Evolutionary conservation across 1,140 invertebrate genomes (phyloP), one percentile per base, ranked within the genome.

Genomic region (Cephus cinctus): DNA sequence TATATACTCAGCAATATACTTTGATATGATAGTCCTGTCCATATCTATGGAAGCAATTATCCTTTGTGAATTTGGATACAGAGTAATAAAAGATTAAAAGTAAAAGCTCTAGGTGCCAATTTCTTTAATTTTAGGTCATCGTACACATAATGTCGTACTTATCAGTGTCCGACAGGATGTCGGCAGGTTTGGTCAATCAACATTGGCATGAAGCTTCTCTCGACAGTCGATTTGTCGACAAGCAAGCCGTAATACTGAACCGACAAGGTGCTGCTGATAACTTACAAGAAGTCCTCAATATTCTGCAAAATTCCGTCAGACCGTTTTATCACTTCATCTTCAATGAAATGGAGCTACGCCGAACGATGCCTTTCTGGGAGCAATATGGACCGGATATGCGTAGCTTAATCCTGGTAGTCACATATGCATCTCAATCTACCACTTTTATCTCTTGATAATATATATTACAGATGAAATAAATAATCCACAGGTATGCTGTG

Each of bases 71-170:
- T n/a, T n/a, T n/a, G n/a, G n/a, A n/a, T n/a, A n/a, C n/a, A n/a
- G n/a, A n/a, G n/a, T n/a, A n/a, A n/a, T n/a, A n/a, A n/a, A n/a
- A n/a, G n/a, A n/a, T n/a, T n/a, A n/a, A n/a, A n/a, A n/a, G n/a
- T n/a, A n/a, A n/a, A n/a, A n/a, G n/a, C n/a, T n/a, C n/a, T n/a
- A n/a, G n/a, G n/a, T n/a, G n/a, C n/a, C n/a, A 25, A 35, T 46
- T 39, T 47, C 27, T 56, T 35, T 54, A 27, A 50, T 78, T 72
- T 34, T 69, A 86, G 83, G 77, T 84, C 35, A 71, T 86, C 43
- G 74, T 82, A 27, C 76, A 83, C 48, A 77, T 86, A 50, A 81
- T 84, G 56, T 79, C 81, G 56, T 83, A 80, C 63, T 65, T 86
- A 49, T 75, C 79, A 20, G 77, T 79, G 52, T 74, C 81, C 5